Evolutionary conservation across 1,140 invertebrate genomes (phyloP), one percentile per base, ranked within the genome.

Genomic region (Drosophila pectinifera): DNA sequence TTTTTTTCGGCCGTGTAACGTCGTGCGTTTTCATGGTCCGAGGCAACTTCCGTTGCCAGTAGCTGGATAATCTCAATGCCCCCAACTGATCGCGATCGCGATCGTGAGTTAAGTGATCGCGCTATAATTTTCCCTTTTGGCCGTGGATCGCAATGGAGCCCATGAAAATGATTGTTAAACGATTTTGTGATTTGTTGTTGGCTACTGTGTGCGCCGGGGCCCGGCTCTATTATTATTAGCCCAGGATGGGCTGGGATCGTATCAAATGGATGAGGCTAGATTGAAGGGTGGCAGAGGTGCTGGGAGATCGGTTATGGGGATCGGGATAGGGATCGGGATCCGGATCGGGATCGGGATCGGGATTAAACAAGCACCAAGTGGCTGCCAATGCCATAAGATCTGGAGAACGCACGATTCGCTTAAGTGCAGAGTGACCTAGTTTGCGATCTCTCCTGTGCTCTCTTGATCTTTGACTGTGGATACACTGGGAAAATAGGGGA

Each of bases 71-170:
- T 91, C 89, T 91, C 84, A 88, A 82, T 88, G 84, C 83, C 83
- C 79, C 79, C 75, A 77, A 83, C 84, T 89, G 80, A 88, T 88
- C 84, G 83, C 79, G 82, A 85, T 90, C 78, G 62, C 76, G 59
- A 80, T 85, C 83, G 90, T 91, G 90, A 91, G 85, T 85, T 89
- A 91, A 91, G 90, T 91, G 90, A 91, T 91, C 88, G 90, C 90
- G 90, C 90, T 91, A 89, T 91, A 91, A 91, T 91, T 91, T 91
- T 89, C 73, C 83, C 68, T 83, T 78, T 81, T 80, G 84, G 73
- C 51, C 62, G 49, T 46, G 65, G 53, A 48, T 62, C 51, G 48
- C 48, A 45, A 38, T 54, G 45, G 38, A 46, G 77, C 57, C 80
- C 78, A 89, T 89, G 82, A 78, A 80, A 89, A 89, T 89, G 79